phyloP scores from a whole-genome alignment of 2,888 invertebrate genomes.

The Lapara coniferarum region DNA sequence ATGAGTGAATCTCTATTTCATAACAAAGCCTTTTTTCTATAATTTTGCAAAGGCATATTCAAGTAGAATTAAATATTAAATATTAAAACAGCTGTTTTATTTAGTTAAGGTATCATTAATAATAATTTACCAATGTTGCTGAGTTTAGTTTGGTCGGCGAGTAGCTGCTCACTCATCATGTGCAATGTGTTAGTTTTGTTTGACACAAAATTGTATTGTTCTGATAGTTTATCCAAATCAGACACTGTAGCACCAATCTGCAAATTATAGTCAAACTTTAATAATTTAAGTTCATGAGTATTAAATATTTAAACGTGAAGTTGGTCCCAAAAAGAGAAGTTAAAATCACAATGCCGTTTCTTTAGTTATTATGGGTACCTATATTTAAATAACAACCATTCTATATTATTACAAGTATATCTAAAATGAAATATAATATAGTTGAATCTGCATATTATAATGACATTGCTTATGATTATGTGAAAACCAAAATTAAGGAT shows the following conservation, averaged over 20 bases:
- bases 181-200: slow-evolving; percentile 96
- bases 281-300: no score
- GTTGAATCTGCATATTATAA: no score
- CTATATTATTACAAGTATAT: background rate
- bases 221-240: slow-evolving; percentile 88
- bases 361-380: no score
- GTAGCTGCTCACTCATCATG: slow-evolving; percentile 94
- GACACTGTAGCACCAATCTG: slow-evolving; percentile 88
- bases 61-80: background rate
- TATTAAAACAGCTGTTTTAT: no score
- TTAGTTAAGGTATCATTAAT: background rate
- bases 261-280: slow-evolving; percentile 22
- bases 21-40: no score
- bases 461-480: no score
- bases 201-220: slow-evolving; percentile 93
- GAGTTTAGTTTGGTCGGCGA: slow-evolving; percentile 93
- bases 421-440: background rate
- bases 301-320: no score
- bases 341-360: no score
- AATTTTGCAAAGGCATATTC: background rate
- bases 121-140: slow-evolving; percentile 86
- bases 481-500: no score
- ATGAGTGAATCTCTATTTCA: no score
- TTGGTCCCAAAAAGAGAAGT: no score
- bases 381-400: no score